Evolutionary conservation across 2,113 vertebrate species (phyloP).

Genomic region (Chlamydotis undulata): DNA sequence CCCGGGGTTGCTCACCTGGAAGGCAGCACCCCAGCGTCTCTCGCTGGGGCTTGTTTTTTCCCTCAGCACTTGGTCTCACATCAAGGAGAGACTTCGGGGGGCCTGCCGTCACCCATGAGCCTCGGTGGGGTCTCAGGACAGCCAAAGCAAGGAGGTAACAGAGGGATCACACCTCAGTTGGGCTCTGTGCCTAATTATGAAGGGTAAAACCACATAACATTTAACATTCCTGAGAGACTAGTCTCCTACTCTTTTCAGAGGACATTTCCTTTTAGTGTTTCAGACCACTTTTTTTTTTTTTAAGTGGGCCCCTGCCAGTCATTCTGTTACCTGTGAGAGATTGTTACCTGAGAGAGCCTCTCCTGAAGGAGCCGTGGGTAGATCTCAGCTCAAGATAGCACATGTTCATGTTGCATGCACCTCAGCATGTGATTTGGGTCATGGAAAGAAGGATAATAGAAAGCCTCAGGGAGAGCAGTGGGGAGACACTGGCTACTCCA

Average conservation of each 20-base stretch:
- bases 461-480: background rate
- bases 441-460: background rate
- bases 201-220: accelerated
- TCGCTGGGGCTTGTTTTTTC: too few relatives aligned
- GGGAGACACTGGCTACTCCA: accelerated
- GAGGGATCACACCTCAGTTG: background rate
- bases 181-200: background rate
- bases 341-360: background rate
- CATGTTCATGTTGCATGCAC: accelerated
- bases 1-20: too few relatives aligned
- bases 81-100: too few relatives aligned
- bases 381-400: background rate
- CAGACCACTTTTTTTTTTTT: background rate
- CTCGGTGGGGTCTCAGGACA: background rate
- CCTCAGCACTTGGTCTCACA: background rate
- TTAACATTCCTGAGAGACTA: background rate
- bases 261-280: background rate
- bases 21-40: background rate
- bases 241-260: background rate
- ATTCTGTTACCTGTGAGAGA: background rate
- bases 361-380: background rate
- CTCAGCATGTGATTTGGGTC: background rate
- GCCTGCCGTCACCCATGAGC: accelerated
- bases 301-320: background rate
- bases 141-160: background rate